Evolutionary conservation across 2,888 invertebrate genomes (phyloP), one percentile per base, ranked within the genome.

Genomic region (Amphipoea lucens): DNA sequence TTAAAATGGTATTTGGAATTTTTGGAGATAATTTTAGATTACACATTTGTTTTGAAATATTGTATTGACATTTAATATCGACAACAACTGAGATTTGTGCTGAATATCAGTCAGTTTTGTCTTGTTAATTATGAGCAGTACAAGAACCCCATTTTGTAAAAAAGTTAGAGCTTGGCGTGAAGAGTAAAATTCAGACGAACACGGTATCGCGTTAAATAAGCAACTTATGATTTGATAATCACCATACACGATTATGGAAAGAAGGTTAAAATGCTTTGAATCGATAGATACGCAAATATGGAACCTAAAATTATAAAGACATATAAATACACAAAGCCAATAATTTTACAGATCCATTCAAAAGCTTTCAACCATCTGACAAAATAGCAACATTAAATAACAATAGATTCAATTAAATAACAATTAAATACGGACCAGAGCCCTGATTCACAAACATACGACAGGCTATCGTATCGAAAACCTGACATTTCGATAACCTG

Each of bases 1-100:
- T 89, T 89, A 91, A 91, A 90, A 89, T 90, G 23, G 74, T 75
- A 73, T 82, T 82, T 77, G 48, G 51, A 78, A 76, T 51, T 67
- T 81, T 72, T 20, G 65, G 66, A 68, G 78, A 75, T 78, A 83
- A 76, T 79, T 87, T 76, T 88, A 74, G 76, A 65, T 70, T 51
- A 12, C 9, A 12, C 11, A 66, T 74, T 84, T 79, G 69, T 76
- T 78, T 76, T 78, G 3, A 69, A 17, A 65, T 67, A 66, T 77
- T 62, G n/a, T 36, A 45, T 45, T 73, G 20, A 29, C 66, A 74
- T 57, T 45, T 57, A 0, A 42, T 66, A 14, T 6, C 4, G 48
- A 48, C 1, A 60, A 40, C 0, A 54, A 75, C 14, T 23, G 20
- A 36, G n/a, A 66, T 66, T 63, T 20, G 9, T 74, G 0, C 4